A percentile compares a stretch with the other conserved stretches of the same genome.
Conservation (phyloP, 2,113 vertebrate species). For the Uria lomvia region DNA sequence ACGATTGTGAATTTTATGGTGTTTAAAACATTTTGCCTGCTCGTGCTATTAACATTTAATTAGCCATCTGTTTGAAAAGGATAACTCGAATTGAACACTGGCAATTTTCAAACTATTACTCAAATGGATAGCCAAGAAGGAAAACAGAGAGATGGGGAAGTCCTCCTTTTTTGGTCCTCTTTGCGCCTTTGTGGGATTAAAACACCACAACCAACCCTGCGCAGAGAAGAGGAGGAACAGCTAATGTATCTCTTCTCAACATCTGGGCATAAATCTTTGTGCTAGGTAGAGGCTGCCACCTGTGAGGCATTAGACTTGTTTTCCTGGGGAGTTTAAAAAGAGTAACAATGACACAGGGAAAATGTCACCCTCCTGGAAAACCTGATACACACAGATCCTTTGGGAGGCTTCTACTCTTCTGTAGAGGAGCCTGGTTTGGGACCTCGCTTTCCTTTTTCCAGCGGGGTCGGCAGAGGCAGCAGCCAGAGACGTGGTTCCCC, state of each 20-base stretch:
- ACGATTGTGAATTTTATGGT: not conserved
- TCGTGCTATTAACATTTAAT: slow-evolving; percentile 11
- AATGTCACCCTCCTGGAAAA: not conserved
- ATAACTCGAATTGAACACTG: not conserved
- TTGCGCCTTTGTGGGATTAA: not conserved
- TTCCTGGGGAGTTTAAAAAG: not conserved
- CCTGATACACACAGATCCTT: not conserved
- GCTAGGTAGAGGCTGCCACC: not conserved
- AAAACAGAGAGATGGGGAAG: not conserved
- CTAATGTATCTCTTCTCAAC: not conserved
- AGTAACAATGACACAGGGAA: not conserved
- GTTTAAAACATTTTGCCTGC: not conserved
- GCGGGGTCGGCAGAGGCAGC: not conserved
- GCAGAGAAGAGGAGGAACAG: not conserved
- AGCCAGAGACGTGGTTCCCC: not conserved
- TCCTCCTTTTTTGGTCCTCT: not conserved
- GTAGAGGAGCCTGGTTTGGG: not conserved
- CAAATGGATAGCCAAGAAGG: not conserved
- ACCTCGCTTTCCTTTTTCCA: not conserved
- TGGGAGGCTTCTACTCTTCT: not conserved
- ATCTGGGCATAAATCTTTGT: not conserved
- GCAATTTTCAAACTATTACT: not conserved
- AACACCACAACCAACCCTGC: not conserved
- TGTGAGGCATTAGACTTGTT: not conserved
- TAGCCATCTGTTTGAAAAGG: slow-evolving; percentile 10